Percentiles rank a stretch among this genome's conserved stretches.
Conservation (phyloP, 2,113 vertebrate genomes). For the Lepidothrix coronata region DNA sequence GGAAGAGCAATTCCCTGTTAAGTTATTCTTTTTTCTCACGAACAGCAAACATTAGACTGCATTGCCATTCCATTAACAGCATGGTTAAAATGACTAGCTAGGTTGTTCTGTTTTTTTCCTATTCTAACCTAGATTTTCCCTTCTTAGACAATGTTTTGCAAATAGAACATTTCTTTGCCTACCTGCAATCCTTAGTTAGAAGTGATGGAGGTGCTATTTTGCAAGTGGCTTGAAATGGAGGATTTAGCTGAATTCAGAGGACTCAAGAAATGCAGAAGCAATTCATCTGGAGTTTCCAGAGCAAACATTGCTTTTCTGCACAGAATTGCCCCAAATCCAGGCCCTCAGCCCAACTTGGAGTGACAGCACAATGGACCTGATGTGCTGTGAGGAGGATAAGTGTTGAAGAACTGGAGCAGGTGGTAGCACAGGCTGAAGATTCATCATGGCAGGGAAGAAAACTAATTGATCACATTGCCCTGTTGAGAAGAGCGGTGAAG, state of each 20-base stretch:
- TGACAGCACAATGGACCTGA: neutral
- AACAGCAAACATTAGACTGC: neutral
- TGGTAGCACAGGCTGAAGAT: neutral
- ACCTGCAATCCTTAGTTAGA: neutral
- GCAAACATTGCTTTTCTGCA: neutral
- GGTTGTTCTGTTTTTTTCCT: neutral
- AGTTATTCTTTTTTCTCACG: neutral
- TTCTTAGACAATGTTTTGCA: neutral
- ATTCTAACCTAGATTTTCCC: neutral
- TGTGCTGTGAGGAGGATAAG: neutral
- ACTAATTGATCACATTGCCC: neutral
- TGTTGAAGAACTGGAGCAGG: neutral
- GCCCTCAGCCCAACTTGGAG: neutral
- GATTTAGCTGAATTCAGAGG: neutral
- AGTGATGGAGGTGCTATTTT: neutral
- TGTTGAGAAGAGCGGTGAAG: neutral
- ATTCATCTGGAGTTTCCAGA: neutral
- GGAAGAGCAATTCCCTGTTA: slow-evolving; percentile 24
- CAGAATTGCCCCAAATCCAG: neutral
- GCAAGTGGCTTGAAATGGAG: neutral
- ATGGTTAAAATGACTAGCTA: neutral
- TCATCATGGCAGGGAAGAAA: neutral
- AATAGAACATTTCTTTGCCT: neutral
- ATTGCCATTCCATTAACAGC: neutral
- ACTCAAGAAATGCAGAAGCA: neutral